Base-by-base conservation (phyloP, 92 coral and sea anemone genomes). In the Heteractis magnifica region DNA sequence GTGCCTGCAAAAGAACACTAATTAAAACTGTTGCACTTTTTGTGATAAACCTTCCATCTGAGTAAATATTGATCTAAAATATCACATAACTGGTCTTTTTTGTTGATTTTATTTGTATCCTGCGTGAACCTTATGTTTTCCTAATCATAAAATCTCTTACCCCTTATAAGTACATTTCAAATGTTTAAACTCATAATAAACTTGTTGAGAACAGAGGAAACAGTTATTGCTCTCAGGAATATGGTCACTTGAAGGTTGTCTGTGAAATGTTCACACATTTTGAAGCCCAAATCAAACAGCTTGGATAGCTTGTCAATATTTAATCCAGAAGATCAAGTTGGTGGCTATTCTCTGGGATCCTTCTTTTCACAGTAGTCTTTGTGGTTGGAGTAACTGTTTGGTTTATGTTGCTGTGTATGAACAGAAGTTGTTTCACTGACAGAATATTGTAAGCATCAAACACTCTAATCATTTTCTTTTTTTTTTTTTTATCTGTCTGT, bases 361-460 rank as follows among this genome's bases (percentile, higher is more conserved):
- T 78, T 58, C 51, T 85, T 53, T 51, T 85, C 68, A 71, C 19
- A 56, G 52, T 51, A 78, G 48, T 58, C 78, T 48, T 73, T 79
- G 83, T 78, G 88, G 81, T 85, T 52, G 52, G 56, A 19, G 13
- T 44, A 7, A 44, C 18, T 83, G 86, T 74, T 83, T 83, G 81
- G 58, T 23, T 59, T 83, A 52, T 75, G 72, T 79, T 77, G 80
- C 88, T 85, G 88, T 85, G 88, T 85, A 59, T 85, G 83, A 71
- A 78, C 88, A 77, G 83, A 73, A 75, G 80, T 79, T 60, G 71
- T 41, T 5, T 55, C 21, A 9, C 53, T 81, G 84, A 65, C 77
- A 68, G 51, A 14, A 26, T 68, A n/a, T 6, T 68, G 49, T 64
- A 68, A 21, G 48, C 16, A 68, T 52, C 71, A 52, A 56, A 82